Base-by-base conservation (phyloP, 2,113 vertebrate genomes). In the Brachyistius frenatus region DNA sequence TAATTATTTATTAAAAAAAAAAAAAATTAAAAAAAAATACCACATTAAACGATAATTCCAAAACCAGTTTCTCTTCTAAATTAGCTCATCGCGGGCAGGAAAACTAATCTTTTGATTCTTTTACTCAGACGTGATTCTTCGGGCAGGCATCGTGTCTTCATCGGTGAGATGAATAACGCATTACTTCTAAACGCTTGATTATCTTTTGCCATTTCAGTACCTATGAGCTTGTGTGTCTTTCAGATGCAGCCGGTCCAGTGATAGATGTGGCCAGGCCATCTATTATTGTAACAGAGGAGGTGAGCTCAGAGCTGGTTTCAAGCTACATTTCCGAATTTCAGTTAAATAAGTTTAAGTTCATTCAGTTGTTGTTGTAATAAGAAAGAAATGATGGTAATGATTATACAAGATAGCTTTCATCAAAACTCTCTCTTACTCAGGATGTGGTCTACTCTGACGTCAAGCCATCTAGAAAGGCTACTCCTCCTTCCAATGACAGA, bases 371-470 rank as follows among this genome's bases (percentile, higher is more conserved):
- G 23, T 14, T 60, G 46, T 67, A 15, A 2, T 10, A n/a, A 61
- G 13, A 52, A 41, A 32, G 4, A 5, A 16, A 71, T 7, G 49
- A 52, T 52, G 16, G 16, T 52, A 23, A 30, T 6, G 16, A 30
- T n/a, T 4, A 16, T 35, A 4, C 16, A 2, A 33, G 1, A 23
- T 23, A 31, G 7, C 11, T 15, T 73, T 13, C 11, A 0, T 1
- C 44, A 8, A 16, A 10, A 5, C 31, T 70, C 5, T 44, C 4
- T 61, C 47, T 55, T 9, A 16, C 33, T 33, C 53, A 92, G 91
- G 88, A 81, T 68, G 69, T 87, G 78, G 70, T 91, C 39, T 93
- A 91, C 58, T 41, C 83, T 31, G 72, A 70, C 1, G 30, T 90
- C 64, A 82, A 6, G 67, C 4, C 16, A 0, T 39, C n/a, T 41